Evolutionary conservation across 92 coral and sea anemone genomes (phyloP).

Genomic region (Pocillopora grandis): DNA sequence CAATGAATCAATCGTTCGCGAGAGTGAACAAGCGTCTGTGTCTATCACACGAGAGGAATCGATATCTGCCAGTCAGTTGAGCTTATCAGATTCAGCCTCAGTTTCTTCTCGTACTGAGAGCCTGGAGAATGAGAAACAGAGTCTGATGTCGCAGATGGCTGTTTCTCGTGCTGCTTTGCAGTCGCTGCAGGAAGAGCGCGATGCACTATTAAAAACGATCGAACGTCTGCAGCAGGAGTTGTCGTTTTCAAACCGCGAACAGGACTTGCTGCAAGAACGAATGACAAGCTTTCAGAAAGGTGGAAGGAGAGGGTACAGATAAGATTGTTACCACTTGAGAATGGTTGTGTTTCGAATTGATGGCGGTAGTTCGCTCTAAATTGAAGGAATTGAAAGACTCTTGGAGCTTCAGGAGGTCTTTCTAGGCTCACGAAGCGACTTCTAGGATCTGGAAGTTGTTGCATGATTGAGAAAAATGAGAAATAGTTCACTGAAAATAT

Average conservation of each 20-base stretch:
- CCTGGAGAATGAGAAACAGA: constrained; percentile 70
- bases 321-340: background rate
- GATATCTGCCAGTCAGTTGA: constrained; percentile 66
- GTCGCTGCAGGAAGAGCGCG: constrained; percentile 83
- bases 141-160: constrained; percentile 81
- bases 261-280: constrained; percentile 81
- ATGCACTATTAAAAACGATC: constrained; percentile 83
- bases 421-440: background rate
- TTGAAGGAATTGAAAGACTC: too few relatives aligned
- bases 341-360: background rate
- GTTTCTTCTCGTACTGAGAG: constrained; percentile 72
- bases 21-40: constrained; percentile 23
- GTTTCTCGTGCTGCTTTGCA: constrained; percentile 82
- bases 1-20: constrained; percentile 22
- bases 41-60: constrained; percentile 70
- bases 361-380: too few relatives aligned
- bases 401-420: too few relatives aligned
- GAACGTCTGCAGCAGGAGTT: constrained; percentile 87
- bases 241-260: constrained; percentile 89
- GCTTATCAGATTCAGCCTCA: constrained; percentile 67
- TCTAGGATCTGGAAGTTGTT: background rate
- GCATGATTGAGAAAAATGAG: background rate
- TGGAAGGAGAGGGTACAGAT: constrained; percentile 37
- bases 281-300: constrained; percentile 61
- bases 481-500: too few relatives aligned